Conservation (phyloP, 2,888 invertebrate species). For the Alviniconcha strummeri region DNA sequence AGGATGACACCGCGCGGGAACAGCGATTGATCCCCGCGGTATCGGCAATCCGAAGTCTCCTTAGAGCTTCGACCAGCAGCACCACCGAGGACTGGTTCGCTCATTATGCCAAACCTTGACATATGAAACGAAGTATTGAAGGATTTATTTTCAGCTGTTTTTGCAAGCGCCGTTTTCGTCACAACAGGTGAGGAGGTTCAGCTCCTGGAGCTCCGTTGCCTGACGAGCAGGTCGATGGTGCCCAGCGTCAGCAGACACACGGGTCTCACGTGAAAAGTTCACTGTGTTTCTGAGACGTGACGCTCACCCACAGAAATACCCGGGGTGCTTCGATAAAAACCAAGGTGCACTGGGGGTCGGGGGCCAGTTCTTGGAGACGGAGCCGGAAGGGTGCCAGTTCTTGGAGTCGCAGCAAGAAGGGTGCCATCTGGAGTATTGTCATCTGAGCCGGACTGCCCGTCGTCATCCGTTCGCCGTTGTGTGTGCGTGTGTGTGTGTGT, state of each 20-base stretch:
- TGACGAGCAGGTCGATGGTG: background rate
- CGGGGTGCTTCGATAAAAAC: background rate
- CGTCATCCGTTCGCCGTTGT: too few relatives aligned
- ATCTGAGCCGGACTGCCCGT: too few relatives aligned
- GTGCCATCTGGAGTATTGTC: conserved; percentile 8
- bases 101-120: conserved; percentile 3
- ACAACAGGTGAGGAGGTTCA: too few relatives aligned
- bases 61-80: too few relatives aligned
- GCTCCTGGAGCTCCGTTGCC: too few relatives aligned
- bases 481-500: too few relatives aligned
- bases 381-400: conserved; percentile 17
- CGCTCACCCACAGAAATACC: background rate
- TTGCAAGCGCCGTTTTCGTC: too few relatives aligned
- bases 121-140: background rate
- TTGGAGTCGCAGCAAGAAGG: conserved; percentile 9
- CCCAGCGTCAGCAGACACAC: background rate
- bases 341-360: background rate
- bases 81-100: too few relatives aligned
- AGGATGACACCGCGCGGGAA: too few relatives aligned
- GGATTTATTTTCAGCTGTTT: background rate
- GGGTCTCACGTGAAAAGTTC: conserved; percentile 6
- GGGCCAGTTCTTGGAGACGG: background rate
- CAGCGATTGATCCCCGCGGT: too few relatives aligned
- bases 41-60: too few relatives aligned
- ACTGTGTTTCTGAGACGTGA: conserved; percentile 14